A percentile compares a stretch with the other conserved stretches of the same genome.
phyloP scores from a whole-genome alignment of 2,888 invertebrate species.

The Thera obeliscata region DNA sequence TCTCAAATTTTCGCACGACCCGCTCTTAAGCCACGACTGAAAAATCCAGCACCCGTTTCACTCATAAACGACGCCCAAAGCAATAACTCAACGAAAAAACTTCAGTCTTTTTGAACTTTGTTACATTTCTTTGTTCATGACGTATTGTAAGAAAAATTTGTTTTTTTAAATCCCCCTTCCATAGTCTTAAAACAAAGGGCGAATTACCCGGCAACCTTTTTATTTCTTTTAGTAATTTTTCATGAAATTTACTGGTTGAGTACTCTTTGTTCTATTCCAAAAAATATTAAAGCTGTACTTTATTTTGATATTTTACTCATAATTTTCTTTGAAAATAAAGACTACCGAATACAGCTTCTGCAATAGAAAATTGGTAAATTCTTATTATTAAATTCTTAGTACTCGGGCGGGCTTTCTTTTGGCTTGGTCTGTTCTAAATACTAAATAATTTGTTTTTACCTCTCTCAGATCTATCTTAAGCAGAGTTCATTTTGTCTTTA shows the following conservation, averaged over 20 bases:
- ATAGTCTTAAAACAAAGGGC: slow-evolving; percentile 14
- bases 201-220: slow-evolving; percentile 6
- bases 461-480: too few relatives aligned
- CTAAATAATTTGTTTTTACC: too few relatives aligned
- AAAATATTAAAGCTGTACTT: not conserved
- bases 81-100: slow-evolving; percentile 28
- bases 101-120: slow-evolving; percentile 39
- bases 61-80: slow-evolving; percentile 8
- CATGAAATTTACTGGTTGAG: slow-evolving; percentile 3
- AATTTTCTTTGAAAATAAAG: not conserved
- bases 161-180: slow-evolving; percentile 33
- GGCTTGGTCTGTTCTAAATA: too few relatives aligned
- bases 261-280: not conserved
- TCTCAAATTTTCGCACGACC: too few relatives aligned
- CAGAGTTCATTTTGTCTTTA: too few relatives aligned
- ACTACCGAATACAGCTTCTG: too few relatives aligned
- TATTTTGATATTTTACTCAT: too few relatives aligned
- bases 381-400: too few relatives aligned
- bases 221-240: slow-evolving; percentile 11
- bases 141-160: slow-evolving; percentile 42
- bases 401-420: too few relatives aligned
- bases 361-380: too few relatives aligned
- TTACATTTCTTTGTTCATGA: slow-evolving; percentile 46
- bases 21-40: not conserved
- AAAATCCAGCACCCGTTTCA: slow-evolving; percentile 11